phyloP scores from a whole-genome alignment of 2,888 invertebrate genomes.

The Andrena minutula region DNA sequence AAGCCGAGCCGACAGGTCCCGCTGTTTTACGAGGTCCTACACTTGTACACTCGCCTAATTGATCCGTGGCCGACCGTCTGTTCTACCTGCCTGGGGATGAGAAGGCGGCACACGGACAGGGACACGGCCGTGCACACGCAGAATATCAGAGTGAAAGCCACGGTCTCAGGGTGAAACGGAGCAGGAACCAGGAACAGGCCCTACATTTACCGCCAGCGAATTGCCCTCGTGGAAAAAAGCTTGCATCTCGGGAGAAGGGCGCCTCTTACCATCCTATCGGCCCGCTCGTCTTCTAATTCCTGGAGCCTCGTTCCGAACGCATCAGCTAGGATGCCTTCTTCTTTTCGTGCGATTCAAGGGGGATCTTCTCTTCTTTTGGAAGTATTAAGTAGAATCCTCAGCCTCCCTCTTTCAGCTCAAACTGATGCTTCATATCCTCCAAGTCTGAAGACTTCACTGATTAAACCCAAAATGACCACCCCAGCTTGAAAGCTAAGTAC shows the following conservation, averaged over 20 bases:
- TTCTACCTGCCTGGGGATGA: constrained; percentile 75
- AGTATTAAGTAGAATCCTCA: not conserved
- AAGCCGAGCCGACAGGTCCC: constrained; percentile 61
- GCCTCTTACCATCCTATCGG: constrained; percentile 34
- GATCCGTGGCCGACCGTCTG: constrained; percentile 70
- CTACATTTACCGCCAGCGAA: constrained; percentile 56
- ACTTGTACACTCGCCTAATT: constrained; percentile 72
- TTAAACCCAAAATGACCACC: too few species aligned
- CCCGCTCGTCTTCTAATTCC: constrained; percentile 29
- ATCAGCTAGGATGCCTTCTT: not conserved
- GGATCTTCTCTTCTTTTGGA: not conserved
- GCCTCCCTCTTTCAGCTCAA: not conserved
- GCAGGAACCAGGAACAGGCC: constrained; percentile 67
- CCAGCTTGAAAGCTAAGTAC: too few species aligned
- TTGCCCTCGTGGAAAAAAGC: constrained; percentile 50
- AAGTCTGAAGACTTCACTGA: too few species aligned
- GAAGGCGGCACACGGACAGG: constrained; percentile 71
- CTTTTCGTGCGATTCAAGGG: constrained; percentile 18
- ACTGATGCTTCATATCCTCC: too few species aligned
- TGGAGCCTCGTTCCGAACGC: constrained; percentile 10
- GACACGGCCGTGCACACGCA: constrained; percentile 61
- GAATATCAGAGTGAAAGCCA: constrained; percentile 62
- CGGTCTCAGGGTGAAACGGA: constrained; percentile 54
- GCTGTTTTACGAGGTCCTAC: constrained; percentile 69
- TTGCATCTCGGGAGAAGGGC: constrained; percentile 36